phyloP scores from a whole-genome alignment of 2,113 vertebrate species.

The Aplodontia rufa region DNA sequence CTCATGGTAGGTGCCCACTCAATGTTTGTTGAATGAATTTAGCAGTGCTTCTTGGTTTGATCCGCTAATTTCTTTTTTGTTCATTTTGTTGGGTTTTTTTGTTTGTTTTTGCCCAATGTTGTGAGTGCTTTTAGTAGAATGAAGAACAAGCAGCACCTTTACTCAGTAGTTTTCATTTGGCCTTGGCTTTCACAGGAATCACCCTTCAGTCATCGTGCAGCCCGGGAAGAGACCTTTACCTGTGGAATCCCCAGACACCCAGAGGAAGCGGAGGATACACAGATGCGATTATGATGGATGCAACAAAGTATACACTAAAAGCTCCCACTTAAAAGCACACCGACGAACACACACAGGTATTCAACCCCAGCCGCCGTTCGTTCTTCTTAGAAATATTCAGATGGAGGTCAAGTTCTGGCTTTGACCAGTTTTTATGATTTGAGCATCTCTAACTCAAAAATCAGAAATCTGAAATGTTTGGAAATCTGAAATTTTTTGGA shows the following conservation, averaged over 20 bases:
- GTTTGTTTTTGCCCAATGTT: conserved; percentile 44
- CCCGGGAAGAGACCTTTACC: conserved; percentile 91
- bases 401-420: neutral
- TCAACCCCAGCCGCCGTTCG: neutral
- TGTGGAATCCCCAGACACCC: conserved; percentile 93
- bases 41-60: conserved; percentile 67
- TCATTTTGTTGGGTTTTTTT: conserved; percentile 47
- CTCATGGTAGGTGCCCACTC: conserved; percentile 76
- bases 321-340: conserved; percentile 98
- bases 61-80: conserved; percentile 54
- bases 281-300: conserved; percentile 96
- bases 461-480: no score
- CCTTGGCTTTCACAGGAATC: conserved; percentile 84
- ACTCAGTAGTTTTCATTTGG: neutral
- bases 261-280: conserved; percentile 96
- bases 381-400: neutral
- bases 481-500: neutral
- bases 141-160: neutral
- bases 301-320: conserved; percentile 99
- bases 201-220: conserved; percentile 95
- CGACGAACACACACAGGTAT: conserved; percentile 97
- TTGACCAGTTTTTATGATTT: neutral
- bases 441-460: neutral
- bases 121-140: conserved; percentile 51
- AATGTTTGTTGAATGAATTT: conserved; percentile 70